Conservation (phyloP, 2,888 invertebrate genomes). For the Elysia crispata region DNA sequence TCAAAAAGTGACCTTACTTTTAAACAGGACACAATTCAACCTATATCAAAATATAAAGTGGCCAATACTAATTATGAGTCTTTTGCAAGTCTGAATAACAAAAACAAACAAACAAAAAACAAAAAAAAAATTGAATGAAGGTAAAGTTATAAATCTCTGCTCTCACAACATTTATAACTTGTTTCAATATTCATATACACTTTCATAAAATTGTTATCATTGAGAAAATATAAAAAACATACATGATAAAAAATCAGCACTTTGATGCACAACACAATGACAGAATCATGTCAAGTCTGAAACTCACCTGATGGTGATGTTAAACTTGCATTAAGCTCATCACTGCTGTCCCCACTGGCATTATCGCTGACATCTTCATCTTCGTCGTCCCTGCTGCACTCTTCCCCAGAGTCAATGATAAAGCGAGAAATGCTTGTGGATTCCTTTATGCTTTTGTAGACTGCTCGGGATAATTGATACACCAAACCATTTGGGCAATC, state of each 20-base stretch:
- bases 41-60: no score
- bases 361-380: slow-evolving; percentile 47
- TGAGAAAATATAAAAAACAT: background rate
- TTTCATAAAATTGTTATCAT: no score
- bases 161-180: no score
- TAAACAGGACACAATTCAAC: no score
- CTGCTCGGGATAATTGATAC: slow-evolving; percentile 59
- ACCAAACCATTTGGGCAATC: slow-evolving; percentile 66
- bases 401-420: slow-evolving; percentile 53
- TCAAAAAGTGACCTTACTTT: no score
- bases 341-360: slow-evolving; percentile 17
- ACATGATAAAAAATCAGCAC: background rate
- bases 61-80: no score
- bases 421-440: slow-evolving; percentile 56
- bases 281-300: slow-evolving; percentile 5
- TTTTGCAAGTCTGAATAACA: no score
- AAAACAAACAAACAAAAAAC: no score
- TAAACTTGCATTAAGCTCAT: no score
- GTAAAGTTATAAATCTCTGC: no score
- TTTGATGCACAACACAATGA: slow-evolving; percentile 25
- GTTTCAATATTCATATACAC: no score
- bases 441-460: slow-evolving; percentile 50
- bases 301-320: slow-evolving; percentile 19
- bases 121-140: no score
- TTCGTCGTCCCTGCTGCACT: slow-evolving; percentile 46